Percentiles rank a stretch among this genome's conserved stretches.
Evolutionary conservation across 1,140 invertebrate species (phyloP).

Genomic region (Bombyx mandarina): DNA sequence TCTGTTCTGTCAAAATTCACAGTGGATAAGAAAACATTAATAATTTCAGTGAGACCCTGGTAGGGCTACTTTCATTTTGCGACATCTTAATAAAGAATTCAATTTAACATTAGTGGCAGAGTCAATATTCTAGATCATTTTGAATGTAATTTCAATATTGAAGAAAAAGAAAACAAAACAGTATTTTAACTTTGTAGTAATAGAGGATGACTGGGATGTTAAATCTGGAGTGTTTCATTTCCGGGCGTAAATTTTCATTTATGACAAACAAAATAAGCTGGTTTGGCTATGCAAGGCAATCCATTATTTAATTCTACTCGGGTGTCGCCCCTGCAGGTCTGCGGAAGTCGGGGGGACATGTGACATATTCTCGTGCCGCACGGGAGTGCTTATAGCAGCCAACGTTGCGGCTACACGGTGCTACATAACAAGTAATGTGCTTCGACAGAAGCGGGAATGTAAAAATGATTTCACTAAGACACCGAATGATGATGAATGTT

Average conservation of each 20-base stretch:
- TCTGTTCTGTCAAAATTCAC: too few species aligned
- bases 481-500: background rate
- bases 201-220: too few species aligned
- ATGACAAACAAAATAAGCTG: constrained; percentile 27
- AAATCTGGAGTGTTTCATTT: too few species aligned
- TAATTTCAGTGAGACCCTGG: too few species aligned
- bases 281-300: constrained; percentile 29
- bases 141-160: too few species aligned
- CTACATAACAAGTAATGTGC: constrained; percentile 23
- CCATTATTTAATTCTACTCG: constrained; percentile 45
- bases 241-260: constrained; percentile 17
- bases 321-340: constrained; percentile 22
- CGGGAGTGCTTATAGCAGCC: constrained; percentile 43
- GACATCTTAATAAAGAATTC: too few species aligned
- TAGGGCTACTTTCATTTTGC: too few species aligned
- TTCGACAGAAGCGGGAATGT: constrained; percentile 19
- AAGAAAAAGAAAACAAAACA: too few species aligned
- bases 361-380: constrained; percentile 56
- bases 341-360: constrained; percentile 20
- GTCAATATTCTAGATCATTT: too few species aligned
- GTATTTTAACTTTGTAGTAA: too few species aligned
- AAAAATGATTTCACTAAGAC: background rate
- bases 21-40: too few species aligned
- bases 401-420: constrained; percentile 39
- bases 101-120: too few species aligned